Evolutionary conservation across 2,888 invertebrate genomes (phyloP).

Genomic region (Anticlea derivata): DNA sequence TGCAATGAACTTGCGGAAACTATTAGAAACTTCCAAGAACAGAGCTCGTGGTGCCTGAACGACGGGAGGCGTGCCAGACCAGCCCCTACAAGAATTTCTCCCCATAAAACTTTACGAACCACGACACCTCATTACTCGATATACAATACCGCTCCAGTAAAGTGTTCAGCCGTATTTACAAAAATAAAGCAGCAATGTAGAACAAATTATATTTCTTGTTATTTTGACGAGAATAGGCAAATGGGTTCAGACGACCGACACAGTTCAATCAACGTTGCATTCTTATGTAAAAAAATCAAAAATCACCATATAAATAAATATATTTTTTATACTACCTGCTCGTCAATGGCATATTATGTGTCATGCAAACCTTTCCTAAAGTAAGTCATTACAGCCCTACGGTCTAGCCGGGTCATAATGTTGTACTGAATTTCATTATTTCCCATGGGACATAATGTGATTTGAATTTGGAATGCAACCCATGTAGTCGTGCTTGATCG

Average conservation of each 20-base stretch:
- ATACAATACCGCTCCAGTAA: constrained; percentile 35
- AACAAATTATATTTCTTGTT: not conserved
- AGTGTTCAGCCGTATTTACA: not conserved
- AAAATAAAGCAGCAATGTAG: constrained; percentile 14
- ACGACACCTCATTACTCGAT: constrained; percentile 22
- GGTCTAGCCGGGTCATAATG: too few relatives aligned
- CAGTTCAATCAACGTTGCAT: constrained; percentile 47
- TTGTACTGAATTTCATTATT: too few relatives aligned
- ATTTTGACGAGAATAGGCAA: not conserved
- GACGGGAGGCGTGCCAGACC: constrained; percentile 62
- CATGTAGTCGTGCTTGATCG: too few relatives aligned
- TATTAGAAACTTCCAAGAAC: constrained; percentile 70
- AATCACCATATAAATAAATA: constrained; percentile 33
- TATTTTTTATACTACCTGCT: too few relatives aligned
- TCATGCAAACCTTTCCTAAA: too few relatives aligned
- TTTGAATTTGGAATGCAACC: too few relatives aligned
- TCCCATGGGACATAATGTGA: too few relatives aligned
- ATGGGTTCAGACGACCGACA: constrained; percentile 31
- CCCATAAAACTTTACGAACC: constrained; percentile 33
- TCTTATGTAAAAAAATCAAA: constrained; percentile 39
- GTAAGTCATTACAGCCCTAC: too few relatives aligned
- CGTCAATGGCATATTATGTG: too few relatives aligned
- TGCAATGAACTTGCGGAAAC: constrained; percentile 63
- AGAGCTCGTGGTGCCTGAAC: constrained; percentile 58
- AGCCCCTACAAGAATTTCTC: constrained; percentile 41